Percentiles rank a stretch among this genome's conserved stretches.
phyloP scores from a whole-genome alignment of 2,797 vertebrate genomes.

The Coranthus polyacanthus region DNA sequence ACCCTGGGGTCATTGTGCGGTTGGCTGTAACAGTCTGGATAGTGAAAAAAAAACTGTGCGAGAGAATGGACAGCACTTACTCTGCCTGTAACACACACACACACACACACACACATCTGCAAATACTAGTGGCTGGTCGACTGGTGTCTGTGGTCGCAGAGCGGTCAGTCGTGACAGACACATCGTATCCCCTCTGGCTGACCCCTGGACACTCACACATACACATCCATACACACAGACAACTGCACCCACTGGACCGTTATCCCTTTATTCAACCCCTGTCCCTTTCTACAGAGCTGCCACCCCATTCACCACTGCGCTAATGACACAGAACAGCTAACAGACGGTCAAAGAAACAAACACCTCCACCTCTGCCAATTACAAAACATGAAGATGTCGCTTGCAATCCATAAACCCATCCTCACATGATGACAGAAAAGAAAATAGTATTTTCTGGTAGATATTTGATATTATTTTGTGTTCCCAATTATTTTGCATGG shows the following conservation, averaged over 20 bases:
- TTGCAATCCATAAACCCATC: constrained; percentile 17
- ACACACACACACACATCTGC: constrained; percentile 29
- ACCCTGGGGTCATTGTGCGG: constrained; percentile 76
- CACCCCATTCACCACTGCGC: constrained; percentile 62
- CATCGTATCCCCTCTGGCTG: constrained; percentile 81
- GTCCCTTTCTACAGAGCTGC: constrained; percentile 53
- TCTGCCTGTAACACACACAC: constrained; percentile 42
- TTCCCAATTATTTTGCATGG: not conserved
- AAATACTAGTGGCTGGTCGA: constrained; percentile 53
- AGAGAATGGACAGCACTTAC: constrained; percentile 59
- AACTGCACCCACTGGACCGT: constrained; percentile 60
- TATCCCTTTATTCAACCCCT: constrained; percentile 62
- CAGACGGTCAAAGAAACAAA: constrained; percentile 53
- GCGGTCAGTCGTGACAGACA: constrained; percentile 80
- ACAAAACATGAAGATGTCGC: constrained; percentile 40
- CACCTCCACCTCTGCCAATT: constrained; percentile 38
- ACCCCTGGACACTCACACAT: constrained; percentile 68
- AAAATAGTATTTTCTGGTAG: no score
- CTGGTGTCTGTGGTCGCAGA: constrained; percentile 68
- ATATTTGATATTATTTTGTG: no score
- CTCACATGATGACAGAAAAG: no score
- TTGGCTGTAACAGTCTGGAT: constrained; percentile 76
- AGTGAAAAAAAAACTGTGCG: constrained; percentile 50
- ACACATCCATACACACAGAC: constrained; percentile 20
- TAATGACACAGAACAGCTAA: constrained; percentile 84